phyloP scores from a whole-genome alignment of 2,888 invertebrate genomes.

The Eurytoma californica region DNA sequence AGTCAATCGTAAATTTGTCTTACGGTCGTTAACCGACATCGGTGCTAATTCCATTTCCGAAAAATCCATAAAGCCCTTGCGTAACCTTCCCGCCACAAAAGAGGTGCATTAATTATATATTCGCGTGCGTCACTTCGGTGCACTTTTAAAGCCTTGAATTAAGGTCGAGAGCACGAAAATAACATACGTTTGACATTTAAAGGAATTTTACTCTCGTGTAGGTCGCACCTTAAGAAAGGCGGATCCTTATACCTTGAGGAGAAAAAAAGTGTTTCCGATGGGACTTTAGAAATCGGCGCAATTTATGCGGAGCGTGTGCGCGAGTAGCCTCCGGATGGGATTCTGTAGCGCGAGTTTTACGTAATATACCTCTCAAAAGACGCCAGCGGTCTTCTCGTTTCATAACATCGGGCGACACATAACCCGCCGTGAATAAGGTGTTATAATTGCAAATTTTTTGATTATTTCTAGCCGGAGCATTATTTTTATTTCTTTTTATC shows the following conservation, averaged over 20 bases:
- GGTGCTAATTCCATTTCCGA: too few relatives aligned
- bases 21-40: neutral
- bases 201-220: neutral
- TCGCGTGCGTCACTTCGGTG: neutral
- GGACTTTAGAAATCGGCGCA: too few relatives aligned
- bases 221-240: neutral
- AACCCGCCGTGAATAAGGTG: slow-evolving; percentile 12
- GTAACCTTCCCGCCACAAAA: neutral
- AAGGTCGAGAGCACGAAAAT: neutral
- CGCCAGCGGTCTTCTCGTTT: slow-evolving; percentile 1
- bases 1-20: too few relatives aligned
- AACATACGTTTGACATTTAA: neutral
- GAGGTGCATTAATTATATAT: neutral
- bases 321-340: neutral
- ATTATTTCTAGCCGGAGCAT: neutral
- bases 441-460: slow-evolving; percentile 3
- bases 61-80: slow-evolving; percentile 1
- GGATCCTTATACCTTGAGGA: neutral
- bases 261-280: too few relatives aligned
- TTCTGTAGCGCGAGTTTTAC: slow-evolving; percentile 8
- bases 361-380: slow-evolving; percentile 14
- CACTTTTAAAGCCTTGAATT: slow-evolving; percentile 14
- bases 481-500: too few relatives aligned
- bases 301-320: neutral
- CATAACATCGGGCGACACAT: slow-evolving; percentile 2